Evolutionary conservation across 2,113 vertebrate species (phyloP).

Genomic region (Nipponia nippon): DNA sequence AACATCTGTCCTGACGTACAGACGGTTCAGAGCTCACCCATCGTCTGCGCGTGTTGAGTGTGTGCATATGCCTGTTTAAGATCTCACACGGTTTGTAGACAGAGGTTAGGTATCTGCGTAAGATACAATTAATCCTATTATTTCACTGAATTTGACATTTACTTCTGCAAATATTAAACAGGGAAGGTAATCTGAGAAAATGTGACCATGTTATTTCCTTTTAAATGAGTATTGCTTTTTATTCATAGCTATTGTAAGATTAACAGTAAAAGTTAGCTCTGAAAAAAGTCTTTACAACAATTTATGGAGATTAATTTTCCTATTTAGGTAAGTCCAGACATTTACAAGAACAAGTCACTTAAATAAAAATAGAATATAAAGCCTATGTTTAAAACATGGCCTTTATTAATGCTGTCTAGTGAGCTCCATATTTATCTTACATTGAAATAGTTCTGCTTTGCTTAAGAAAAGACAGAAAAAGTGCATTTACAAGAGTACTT

Average conservation of each 20-base stretch:
- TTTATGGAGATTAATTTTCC: slow-evolving; percentile 52
- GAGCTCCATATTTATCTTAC: slow-evolving; percentile 85
- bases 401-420: slow-evolving; percentile 90
- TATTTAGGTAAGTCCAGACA: slow-evolving; percentile 47
- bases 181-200: neutral
- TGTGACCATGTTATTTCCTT: slow-evolving; percentile 22
- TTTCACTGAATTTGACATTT: neutral
- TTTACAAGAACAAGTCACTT: slow-evolving; percentile 63
- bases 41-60: neutral
- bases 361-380: slow-evolving; percentile 76
- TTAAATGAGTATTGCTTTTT: slow-evolving; percentile 38
- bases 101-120: neutral
- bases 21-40: neutral
- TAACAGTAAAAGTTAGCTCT: slow-evolving; percentile 43
- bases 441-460: slow-evolving; percentile 85
- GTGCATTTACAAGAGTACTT: slow-evolving; percentile 83
- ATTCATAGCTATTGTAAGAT: slow-evolving; percentile 39
- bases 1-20: neutral
- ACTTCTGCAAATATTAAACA: neutral
- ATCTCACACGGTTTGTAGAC: neutral
- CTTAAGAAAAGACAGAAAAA: slow-evolving; percentile 86
- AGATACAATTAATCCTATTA: neutral
- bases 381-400: slow-evolving; percentile 86
- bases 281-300: slow-evolving; percentile 30
- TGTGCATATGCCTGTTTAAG: neutral